Evolutionary conservation across 2,888 invertebrate species (phyloP).

Genomic region (Lagria hirta): DNA sequence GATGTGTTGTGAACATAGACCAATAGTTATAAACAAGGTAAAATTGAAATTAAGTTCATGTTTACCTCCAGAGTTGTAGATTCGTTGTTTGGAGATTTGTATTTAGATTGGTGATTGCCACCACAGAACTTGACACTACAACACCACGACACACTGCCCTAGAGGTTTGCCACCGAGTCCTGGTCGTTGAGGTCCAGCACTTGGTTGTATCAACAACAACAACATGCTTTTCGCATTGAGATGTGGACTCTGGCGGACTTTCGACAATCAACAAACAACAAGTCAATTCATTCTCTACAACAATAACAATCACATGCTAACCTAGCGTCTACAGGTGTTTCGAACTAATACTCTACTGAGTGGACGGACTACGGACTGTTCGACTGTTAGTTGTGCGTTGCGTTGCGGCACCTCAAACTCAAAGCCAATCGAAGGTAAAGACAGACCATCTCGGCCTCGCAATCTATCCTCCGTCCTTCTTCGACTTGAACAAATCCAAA

Average conservation of each 20-base stretch:
- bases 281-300: no score
- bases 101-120: no score
- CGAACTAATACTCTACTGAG: slow-evolving; percentile 57
- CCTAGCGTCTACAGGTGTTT: slow-evolving; percentile 57
- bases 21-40: slow-evolving; percentile 5
- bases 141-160: slow-evolving; percentile 50
- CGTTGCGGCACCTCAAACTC: slow-evolving; percentile 50
- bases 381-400: no score
- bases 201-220: no score
- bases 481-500: slow-evolving; percentile 33
- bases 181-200: no score
- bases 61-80: slow-evolving; percentile 21
- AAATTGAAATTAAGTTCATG: no score
- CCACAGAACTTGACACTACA: slow-evolving; percentile 29
- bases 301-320: slow-evolving; percentile 55
- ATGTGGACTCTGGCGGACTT: no score
- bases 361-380: no score
- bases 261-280: no score
- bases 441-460: slow-evolving; percentile 27
- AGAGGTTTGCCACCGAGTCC: slow-evolving; percentile 46
- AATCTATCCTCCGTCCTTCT: slow-evolving; percentile 24
- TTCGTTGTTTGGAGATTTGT: slow-evolving; percentile 13
- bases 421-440: slow-evolving; percentile 48
- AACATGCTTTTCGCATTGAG: slow-evolving; percentile 45
- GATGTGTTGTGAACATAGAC: neutral